Evolutionary conservation across 2,797 vertebrate genomes (phyloP), one percentile per base, ranked within the genome.

Genomic region (Pseudochromis fuscus): DNA sequence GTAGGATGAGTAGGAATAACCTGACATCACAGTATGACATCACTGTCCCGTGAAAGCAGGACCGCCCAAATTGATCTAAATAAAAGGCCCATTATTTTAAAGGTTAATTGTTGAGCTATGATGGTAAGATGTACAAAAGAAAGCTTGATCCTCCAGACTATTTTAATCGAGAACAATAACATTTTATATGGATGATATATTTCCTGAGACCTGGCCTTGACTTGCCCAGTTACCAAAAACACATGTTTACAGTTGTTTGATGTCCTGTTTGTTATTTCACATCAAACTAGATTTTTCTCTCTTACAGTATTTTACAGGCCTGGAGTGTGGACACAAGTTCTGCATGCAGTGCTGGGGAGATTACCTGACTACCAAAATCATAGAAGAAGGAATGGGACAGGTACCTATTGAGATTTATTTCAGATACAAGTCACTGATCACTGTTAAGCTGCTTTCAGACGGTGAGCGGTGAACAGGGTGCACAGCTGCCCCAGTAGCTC

Each of bases 301-400:
- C 1, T 90, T 92, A 16, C 93, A 99, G 98, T 99, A 97, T 90
- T 99, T 99, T 88, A 99, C 98, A 69, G 98, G 98, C 91, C 93
- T 99, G 86, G 98, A 99, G 92, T 99, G 98, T 94, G 98, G 98
- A 94, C 98, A 99, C 95, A 99, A 99, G 91, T 99, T 99, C 94
- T 99, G 98, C 94, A 98, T 99, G 97, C 98, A 99, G 94, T 99
- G 98, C 93, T 99, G 98, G 98, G 97, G 97, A 60, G 98, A 99
- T 95, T 99, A 99, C 93, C 94, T 99, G 95, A 99, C 98, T 84
- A 99, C 98, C 93, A 99, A 99, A 96, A 99, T 99, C 92, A 99
- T 99, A 93, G 98, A 99, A 86, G 98, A 99, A 95, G 98, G 98
- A 95, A 99, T 99, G 98, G 98, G 98, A 91, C 98, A 99, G 97